These are phyloP conservation scores for Caranx melampygus DNA, from an alignment of 2,113 vertebrate genomes.

Conservation along the genomic window DNA sequence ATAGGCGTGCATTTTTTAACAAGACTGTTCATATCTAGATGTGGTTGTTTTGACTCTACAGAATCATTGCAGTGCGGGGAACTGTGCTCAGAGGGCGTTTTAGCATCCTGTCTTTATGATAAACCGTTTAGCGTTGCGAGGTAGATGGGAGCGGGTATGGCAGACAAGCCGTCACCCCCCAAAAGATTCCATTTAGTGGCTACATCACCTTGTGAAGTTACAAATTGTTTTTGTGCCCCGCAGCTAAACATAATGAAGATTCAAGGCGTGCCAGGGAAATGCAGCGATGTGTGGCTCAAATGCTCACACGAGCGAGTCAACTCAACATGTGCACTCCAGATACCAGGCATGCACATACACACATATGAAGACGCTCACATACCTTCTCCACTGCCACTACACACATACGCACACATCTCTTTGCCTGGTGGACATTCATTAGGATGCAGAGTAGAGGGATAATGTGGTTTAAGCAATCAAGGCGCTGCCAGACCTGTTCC, in stretches of 20 bases:
- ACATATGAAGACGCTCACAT: slow-evolving; percentile 9
- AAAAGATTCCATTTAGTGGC: slow-evolving; percentile 72
- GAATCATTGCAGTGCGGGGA: slow-evolving; percentile 13
- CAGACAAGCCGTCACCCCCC: slow-evolving; percentile 34
- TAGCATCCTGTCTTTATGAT: slow-evolving; percentile 55
- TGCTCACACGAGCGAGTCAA: slow-evolving; percentile 14
- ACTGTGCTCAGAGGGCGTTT: slow-evolving; percentile 36
- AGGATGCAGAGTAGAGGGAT: slow-evolving; percentile 73
- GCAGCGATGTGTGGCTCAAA: slow-evolving; percentile 57
- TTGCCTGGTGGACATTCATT: slow-evolving; percentile 75
- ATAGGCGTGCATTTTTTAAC: background rate
- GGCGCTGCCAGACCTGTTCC: slow-evolving; percentile 64
- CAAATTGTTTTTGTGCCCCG: slow-evolving; percentile 79
- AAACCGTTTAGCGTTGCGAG: slow-evolving; percentile 65
- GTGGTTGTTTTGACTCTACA: slow-evolving; percentile 35
- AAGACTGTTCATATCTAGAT: slow-evolving; percentile 17
- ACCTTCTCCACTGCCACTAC: background rate
- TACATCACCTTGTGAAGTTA: slow-evolving; percentile 72
- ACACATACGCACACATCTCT: slow-evolving; percentile 32
- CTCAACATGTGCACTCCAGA: slow-evolving; percentile 16
- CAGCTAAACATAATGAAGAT: slow-evolving; percentile 78
- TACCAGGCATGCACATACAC: slow-evolving; percentile 17
- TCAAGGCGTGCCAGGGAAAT: slow-evolving; percentile 60
- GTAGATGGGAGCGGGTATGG: slow-evolving; percentile 45
- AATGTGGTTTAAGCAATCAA: slow-evolving; percentile 79